These are phyloP conservation scores for Centropus bengalensis DNA, from an alignment of 2,113 vertebrate species.

Conservation along the genomic window DNA sequence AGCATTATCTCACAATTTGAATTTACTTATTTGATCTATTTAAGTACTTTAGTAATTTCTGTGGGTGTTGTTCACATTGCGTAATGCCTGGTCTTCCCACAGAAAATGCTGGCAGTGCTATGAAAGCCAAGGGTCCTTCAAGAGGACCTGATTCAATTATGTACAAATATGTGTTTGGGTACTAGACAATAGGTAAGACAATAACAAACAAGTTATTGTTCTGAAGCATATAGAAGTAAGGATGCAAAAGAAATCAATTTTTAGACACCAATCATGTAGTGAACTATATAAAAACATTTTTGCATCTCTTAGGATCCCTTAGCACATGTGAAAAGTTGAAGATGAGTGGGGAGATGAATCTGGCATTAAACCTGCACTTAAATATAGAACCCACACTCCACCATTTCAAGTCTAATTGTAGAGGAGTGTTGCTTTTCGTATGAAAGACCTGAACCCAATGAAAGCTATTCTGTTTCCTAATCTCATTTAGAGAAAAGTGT, in stretches of 20 bases:
- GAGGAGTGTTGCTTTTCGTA: background rate
- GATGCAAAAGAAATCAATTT: background rate
- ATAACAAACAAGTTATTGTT: background rate
- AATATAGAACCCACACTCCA: background rate
- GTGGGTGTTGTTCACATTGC: background rate
- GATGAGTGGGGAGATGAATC: background rate
- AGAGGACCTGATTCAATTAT: background rate
- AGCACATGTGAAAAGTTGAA: background rate
- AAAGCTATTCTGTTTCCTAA: conserved; percentile 20
- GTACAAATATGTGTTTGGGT: background rate
- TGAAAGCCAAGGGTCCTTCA: background rate
- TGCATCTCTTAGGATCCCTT: background rate
- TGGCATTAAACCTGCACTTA: background rate
- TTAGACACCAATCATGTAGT: background rate
- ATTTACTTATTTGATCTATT: background rate
- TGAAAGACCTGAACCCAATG: background rate
- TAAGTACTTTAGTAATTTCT: background rate
- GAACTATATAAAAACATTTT: background rate
- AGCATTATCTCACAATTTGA: background rate
- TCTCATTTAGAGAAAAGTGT: conserved; percentile 16
- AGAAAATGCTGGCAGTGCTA: background rate
- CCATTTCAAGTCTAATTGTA: background rate
- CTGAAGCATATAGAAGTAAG: background rate
- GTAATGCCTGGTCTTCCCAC: background rate
- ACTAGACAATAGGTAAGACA: background rate